Conservation (phyloP, 2,888 invertebrate species). For the Neoscelio sp. region DNA sequence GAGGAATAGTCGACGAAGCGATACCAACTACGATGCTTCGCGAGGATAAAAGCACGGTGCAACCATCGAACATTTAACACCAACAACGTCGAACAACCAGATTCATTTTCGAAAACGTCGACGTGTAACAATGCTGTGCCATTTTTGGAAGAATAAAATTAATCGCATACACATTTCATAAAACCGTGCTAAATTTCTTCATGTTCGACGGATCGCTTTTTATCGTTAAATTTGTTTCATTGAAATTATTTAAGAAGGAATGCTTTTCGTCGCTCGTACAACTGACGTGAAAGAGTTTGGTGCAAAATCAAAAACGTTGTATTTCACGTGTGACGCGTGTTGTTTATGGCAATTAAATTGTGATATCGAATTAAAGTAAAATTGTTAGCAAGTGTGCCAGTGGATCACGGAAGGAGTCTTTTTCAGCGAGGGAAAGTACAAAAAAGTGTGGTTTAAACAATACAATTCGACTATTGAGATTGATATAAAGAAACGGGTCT, state of each 20-base stretch:
- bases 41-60: slow-evolving; percentile 39
- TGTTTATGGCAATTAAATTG: background rate
- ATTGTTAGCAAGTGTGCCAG: slow-evolving; percentile 66
- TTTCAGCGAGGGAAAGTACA: slow-evolving; percentile 66
- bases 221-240: no score
- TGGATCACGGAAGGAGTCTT: slow-evolving; percentile 66
- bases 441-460: slow-evolving; percentile 57
- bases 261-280: no score
- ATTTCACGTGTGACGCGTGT: background rate
- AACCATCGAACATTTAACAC: slow-evolving; percentile 21
- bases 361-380: slow-evolving; percentile 44
- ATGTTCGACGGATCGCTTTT: no score
- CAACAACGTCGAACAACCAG: no score
- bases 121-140: background rate
- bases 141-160: no score
- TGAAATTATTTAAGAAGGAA: no score
- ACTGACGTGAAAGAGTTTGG: background rate
- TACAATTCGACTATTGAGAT: slow-evolving; percentile 41
- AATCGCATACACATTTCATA: no score
- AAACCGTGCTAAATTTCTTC: no score
- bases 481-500: slow-evolving; percentile 31
- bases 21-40: slow-evolving; percentile 53
- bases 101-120: background rate
- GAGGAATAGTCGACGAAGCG: slow-evolving; percentile 49
- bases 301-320: background rate